These are phyloP conservation scores for Lanius collurio DNA, from an alignment of 2,113 vertebrate species.

Conservation along the genomic window DNA sequence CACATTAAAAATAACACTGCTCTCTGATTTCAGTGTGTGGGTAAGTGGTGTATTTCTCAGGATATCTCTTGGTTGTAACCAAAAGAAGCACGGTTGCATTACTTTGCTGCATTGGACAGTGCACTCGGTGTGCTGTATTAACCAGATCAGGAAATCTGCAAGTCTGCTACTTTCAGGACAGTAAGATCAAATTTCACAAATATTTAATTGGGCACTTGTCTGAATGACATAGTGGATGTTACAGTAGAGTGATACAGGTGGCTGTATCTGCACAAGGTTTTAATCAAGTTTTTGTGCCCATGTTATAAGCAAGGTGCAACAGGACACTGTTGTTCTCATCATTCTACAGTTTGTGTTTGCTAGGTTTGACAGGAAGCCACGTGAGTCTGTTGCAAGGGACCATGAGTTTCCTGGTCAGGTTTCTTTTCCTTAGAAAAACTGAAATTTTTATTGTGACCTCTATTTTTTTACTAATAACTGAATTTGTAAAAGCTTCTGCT, in stretches of 20 bases:
- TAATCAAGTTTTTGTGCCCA: background rate
- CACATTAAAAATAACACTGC: background rate
- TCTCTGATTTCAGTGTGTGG: background rate
- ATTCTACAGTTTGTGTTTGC: accelerated
- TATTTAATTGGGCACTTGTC: background rate
- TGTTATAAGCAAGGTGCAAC: background rate
- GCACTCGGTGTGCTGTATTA: background rate
- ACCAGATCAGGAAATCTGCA: background rate
- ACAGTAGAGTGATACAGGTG: background rate
- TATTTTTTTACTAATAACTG: background rate
- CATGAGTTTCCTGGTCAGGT: background rate
- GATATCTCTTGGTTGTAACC: background rate
- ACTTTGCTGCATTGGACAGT: background rate
- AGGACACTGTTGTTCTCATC: background rate
- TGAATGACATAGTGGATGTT: background rate
- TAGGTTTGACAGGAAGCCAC: background rate
- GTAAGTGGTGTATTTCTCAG: background rate
- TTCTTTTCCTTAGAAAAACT: background rate
- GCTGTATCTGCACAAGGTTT: background rate
- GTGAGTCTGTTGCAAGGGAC: background rate
- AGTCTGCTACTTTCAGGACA: background rate
- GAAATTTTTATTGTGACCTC: background rate
- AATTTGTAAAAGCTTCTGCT: background rate
- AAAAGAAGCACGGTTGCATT: background rate
- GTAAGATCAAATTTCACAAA: background rate